phyloP scores from a whole-genome alignment of 2,888 invertebrate species.

The Itoplectis maculator region DNA sequence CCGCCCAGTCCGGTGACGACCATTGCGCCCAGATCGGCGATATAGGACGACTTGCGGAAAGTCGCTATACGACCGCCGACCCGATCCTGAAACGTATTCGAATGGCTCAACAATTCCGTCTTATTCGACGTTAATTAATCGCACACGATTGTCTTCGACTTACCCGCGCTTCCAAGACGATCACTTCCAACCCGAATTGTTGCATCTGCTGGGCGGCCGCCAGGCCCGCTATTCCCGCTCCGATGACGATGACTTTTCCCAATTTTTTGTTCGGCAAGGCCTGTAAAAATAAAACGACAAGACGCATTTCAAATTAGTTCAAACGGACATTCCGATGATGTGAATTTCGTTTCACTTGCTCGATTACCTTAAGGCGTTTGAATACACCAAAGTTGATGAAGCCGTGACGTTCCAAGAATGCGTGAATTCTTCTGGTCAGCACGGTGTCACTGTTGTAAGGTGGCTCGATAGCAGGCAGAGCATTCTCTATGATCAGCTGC shows the following conservation, averaged over 20 bases:
- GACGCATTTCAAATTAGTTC: background rate
- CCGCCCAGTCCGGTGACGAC: conserved; percentile 98
- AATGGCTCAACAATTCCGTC: background rate
- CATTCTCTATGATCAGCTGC: conserved; percentile 93
- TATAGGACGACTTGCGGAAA: conserved; percentile 94
- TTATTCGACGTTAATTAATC: background rate
- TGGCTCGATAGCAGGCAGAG: conserved; percentile 92
- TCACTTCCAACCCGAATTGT: conserved; percentile 98
- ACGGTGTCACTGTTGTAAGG: conserved; percentile 97
- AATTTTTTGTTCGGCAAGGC: conserved; percentile 84
- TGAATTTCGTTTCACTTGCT: conserved; percentile 73
- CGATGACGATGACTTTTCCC: conserved; percentile 88
- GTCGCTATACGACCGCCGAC: conserved; percentile 99
- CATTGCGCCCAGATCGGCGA: conserved; percentile 95
- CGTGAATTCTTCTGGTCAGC: conserved; percentile 93
- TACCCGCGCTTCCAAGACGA: conserved; percentile 92
- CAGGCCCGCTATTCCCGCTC: conserved; percentile 96
- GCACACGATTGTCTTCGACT: conserved; percentile 57
- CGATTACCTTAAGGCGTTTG: conserved; percentile 92
- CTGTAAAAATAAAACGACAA: conserved; percentile 74
- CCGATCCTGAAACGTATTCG: conserved; percentile 87
- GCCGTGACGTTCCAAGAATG: conserved; percentile 97
- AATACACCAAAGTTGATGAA: conserved; percentile 99
- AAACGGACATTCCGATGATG: background rate
- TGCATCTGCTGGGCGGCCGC: conserved; percentile 97